Base-by-base conservation (phyloP, 2,113 vertebrate genomes). In the Fregata magnificens region DNA sequence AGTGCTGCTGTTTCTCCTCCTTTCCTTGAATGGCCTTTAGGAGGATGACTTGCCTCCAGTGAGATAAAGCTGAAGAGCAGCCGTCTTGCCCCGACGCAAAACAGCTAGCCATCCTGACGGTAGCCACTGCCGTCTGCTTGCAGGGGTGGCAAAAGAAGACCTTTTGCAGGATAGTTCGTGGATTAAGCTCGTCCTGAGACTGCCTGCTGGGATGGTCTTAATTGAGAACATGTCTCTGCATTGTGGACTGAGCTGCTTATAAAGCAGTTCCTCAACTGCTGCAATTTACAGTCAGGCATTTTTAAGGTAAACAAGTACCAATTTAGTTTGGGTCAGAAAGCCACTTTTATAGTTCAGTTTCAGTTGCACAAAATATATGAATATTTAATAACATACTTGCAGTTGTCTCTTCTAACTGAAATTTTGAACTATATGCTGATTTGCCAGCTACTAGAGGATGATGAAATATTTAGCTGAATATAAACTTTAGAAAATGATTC, bases 381-480 rank as follows among this genome's bases (percentile, higher is more conserved):
- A 83, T 90, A 81, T 73, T 90, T 93, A 82, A 82, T 80, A 50
- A 42, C 11, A 13, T 86, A 50, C 38, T 91, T 74, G 52, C 17
- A 52, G 32, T 77, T 82, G 40, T 90, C 16, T 93, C 38, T 86
- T 72, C 77, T 80, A 88, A 77, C 45, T 62, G 74, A 86, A 82
- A 59, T 88, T 93, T 53, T 86, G 82, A 90, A 62, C 36, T 92
- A 13, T 76, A 62, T 91, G 42, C 21, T 93, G 74, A 72, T 93
- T 65, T 90, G 40, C 28, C 42, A 82, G 24, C 49, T 93, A 49
- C n/a, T 58, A 49, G 31, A 93, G 25, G 17, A 87, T 84, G 34
- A 65, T 92, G 22, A 91, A 95, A 70, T 97, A 90, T 92, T 95
- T 90, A 97, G 45, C 29, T 82, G n/a, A 86, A 63, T 71, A 71